Conservation (phyloP, 2,113 vertebrate species). For the Podarcis raffonei region DNA sequence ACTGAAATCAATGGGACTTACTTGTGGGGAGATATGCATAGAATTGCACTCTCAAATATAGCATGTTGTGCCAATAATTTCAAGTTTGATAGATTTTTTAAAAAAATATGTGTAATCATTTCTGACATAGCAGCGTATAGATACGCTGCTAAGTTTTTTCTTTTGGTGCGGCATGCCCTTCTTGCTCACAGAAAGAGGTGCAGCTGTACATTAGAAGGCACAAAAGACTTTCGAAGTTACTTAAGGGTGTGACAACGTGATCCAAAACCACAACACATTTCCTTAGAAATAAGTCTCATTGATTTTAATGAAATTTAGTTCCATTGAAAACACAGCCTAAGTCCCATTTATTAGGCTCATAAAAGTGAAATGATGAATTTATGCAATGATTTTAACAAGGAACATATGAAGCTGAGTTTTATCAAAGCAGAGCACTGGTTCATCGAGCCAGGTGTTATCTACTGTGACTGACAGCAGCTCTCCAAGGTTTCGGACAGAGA, state of each 20-base stretch:
- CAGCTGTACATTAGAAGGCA: neutral
- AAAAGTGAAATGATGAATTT: neutral
- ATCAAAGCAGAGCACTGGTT: neutral
- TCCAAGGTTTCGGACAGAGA: neutral
- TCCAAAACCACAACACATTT: neutral
- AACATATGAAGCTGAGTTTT: neutral
- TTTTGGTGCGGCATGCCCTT: slow-evolving; percentile 1
- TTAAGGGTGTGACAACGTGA: neutral
- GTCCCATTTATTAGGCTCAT: neutral
- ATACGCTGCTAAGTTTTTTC: slow-evolving; percentile 5
- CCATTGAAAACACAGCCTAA: neutral
- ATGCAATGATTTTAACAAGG: neutral
- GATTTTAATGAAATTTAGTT: neutral
- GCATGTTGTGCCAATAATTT: slow-evolving; percentile 5
- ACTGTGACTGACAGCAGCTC: neutral
- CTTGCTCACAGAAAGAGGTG: neutral
- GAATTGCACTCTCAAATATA: neutral
- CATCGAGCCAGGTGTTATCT: neutral
- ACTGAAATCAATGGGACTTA: neutral
- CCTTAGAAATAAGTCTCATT: neutral
- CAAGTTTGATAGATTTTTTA: neutral
- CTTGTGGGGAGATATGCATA: neutral
- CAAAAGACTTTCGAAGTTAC: neutral
- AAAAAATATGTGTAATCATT: neutral
- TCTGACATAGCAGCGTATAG: neutral